Percentiles rank a stretch among this genome's conserved stretches.
Conservation (phyloP, 2,888 invertebrate species). For the Eulithis testata region DNA sequence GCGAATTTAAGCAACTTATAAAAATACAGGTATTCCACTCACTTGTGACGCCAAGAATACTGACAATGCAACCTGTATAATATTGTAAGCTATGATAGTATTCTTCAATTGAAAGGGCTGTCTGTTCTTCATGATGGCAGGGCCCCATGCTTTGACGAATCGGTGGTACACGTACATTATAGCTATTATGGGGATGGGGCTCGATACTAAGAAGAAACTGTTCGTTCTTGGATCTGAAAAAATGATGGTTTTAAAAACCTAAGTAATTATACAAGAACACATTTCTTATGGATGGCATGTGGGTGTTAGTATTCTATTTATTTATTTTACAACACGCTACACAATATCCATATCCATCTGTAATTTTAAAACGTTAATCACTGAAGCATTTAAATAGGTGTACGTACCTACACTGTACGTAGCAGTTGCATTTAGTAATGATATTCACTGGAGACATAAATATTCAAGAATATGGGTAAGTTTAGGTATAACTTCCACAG, state of each 20-base stretch:
- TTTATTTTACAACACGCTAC: too few relatives aligned
- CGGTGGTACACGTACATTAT: slow-evolving; percentile 82
- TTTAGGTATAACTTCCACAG: too few relatives aligned
- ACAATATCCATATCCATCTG: too few relatives aligned
- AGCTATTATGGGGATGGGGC: slow-evolving; percentile 69
- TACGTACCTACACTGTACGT: too few relatives aligned
- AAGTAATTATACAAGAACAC: too few relatives aligned
- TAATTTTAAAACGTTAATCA: too few relatives aligned
- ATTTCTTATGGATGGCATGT: too few relatives aligned
- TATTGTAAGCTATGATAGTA: slow-evolving; percentile 86
- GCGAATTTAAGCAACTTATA: not conserved
- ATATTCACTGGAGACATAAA: too few relatives aligned
- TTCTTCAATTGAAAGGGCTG: slow-evolving; percentile 85
- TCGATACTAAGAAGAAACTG: slow-evolving; percentile 78
- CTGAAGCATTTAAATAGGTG: too few relatives aligned
- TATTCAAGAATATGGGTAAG: too few relatives aligned
- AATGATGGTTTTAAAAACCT: not conserved
- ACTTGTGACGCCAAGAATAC: slow-evolving; percentile 79
- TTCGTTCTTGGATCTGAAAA: slow-evolving; percentile 85
- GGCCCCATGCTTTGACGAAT: slow-evolving; percentile 85
- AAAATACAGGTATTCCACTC: slow-evolving; percentile 43
- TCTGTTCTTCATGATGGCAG: slow-evolving; percentile 86
- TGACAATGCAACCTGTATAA: slow-evolving; percentile 84
- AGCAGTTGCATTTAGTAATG: too few relatives aligned
- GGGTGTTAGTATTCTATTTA: too few relatives aligned